A percentile compares a stretch with the other conserved stretches of the same genome.
Evolutionary conservation across 2,113 vertebrate species (phyloP).

Genomic region (Esox niger): DNA sequence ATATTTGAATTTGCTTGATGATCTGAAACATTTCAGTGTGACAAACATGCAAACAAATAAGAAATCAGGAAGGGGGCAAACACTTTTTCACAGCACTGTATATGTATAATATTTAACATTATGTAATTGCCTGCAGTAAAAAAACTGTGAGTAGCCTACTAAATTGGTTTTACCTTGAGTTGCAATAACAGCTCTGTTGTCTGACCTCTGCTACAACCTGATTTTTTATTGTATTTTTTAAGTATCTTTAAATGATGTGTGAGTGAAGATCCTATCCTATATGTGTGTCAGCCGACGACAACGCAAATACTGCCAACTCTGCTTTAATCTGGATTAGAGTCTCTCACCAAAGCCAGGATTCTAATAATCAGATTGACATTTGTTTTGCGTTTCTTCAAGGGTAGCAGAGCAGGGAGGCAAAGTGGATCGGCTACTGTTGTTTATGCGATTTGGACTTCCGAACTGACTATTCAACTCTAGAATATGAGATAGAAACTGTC

Average conservation of each 20-base stretch:
- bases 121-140: too few relatives aligned
- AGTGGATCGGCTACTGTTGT: neutral
- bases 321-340: conserved; percentile 69
- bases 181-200: too few relatives aligned
- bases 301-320: conserved; percentile 19
- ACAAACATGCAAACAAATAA: too few relatives aligned
- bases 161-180: too few relatives aligned
- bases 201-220: too few relatives aligned
- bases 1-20: too few relatives aligned
- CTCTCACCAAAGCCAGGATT: conserved; percentile 31
- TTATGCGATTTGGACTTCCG: neutral
- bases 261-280: neutral
- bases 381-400: conserved; percentile 17
- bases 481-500: neutral
- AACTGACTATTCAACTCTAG: neutral
- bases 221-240: too few relatives aligned
- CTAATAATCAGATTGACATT: conserved; percentile 52
- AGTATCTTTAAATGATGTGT: neutral
- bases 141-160: too few relatives aligned
- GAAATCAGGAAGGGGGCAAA: too few relatives aligned
- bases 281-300: neutral
- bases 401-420: neutral
- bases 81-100: too few relatives aligned
- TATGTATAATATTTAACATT: too few relatives aligned
- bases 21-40: too few relatives aligned